phyloP scores from a whole-genome alignment of 2,113 vertebrate species.

The Scytalopus superciliaris region DNA sequence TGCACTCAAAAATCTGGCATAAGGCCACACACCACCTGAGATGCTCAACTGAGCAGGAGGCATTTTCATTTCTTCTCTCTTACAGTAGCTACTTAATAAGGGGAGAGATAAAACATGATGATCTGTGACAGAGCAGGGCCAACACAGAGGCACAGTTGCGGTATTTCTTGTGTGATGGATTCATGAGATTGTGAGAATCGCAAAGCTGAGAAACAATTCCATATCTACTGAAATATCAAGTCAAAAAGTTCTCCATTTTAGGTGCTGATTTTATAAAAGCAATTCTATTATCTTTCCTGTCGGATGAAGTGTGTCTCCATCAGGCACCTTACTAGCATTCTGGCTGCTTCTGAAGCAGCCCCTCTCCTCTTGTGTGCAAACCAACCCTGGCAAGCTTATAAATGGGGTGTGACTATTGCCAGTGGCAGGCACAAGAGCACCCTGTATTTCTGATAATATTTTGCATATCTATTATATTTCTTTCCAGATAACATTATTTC shows the following conservation, averaged over 20 bases:
- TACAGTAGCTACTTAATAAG: background rate
- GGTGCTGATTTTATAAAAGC: background rate
- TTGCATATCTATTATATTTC: background rate
- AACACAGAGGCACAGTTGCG: background rate
- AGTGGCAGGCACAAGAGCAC: background rate
- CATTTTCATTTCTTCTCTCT: background rate
- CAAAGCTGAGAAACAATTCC: background rate
- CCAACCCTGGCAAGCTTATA: background rate
- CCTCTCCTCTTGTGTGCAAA: background rate
- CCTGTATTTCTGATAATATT: background rate
- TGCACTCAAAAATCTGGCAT: background rate
- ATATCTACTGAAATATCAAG: background rate
- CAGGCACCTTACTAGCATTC: background rate
- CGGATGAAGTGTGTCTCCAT: background rate
- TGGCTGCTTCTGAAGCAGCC: background rate
- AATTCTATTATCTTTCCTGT: constrained; percentile 22
- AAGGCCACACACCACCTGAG: background rate
- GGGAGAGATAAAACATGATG: background rate
- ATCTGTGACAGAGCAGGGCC: background rate
- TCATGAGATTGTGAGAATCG: fast-evolving
- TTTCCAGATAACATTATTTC: background rate
- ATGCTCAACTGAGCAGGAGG: background rate
- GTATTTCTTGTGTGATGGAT: background rate
- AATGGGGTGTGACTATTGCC: background rate
- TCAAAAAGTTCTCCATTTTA: constrained; percentile 1